Conservation (phyloP, 2,113 vertebrate genomes). For the Paratilapia polleni region DNA sequence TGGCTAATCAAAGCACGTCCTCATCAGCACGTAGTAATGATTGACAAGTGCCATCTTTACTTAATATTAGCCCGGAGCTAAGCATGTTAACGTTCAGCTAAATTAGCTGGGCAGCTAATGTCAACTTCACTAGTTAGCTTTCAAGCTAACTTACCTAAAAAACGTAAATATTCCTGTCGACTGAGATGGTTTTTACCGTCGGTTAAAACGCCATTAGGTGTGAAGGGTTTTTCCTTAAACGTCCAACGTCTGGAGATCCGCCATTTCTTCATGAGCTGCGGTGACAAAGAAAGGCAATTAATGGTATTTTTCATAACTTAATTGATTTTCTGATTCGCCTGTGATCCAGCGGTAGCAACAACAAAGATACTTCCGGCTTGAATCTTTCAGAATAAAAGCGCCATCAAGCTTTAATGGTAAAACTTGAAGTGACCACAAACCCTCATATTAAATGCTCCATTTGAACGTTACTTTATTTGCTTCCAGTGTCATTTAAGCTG, state of each 20-base stretch:
- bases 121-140: conserved; percentile 60
- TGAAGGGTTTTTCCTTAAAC: conserved; percentile 20
- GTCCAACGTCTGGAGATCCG: conserved; percentile 68
- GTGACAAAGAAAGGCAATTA: conserved; percentile 85
- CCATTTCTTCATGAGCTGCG: conserved; percentile 78
- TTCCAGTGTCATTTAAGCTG: background rate
- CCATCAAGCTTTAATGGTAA: background rate
- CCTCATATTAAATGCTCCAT: background rate
- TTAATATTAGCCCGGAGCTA: background rate
- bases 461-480: background rate
- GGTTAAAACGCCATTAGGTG: conserved; percentile 16
- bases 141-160: conserved; percentile 74
- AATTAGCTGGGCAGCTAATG: conserved; percentile 62
- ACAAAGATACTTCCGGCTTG: conserved; percentile 6
- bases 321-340: conserved; percentile 82
- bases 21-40: background rate
- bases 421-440: background rate
- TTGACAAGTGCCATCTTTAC: conserved; percentile 10
- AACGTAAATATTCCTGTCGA: conserved; percentile 65
- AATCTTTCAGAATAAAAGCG: conserved; percentile 56
- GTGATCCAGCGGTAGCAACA: conserved; percentile 25
- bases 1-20: background rate
- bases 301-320: conserved; percentile 85
- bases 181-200: conserved; percentile 3
- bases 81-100: conserved; percentile 34